These are phyloP conservation scores for Psix sp. DNA, from an alignment of 1,140 invertebrate genomes.

Conservation along the genomic window DNA sequence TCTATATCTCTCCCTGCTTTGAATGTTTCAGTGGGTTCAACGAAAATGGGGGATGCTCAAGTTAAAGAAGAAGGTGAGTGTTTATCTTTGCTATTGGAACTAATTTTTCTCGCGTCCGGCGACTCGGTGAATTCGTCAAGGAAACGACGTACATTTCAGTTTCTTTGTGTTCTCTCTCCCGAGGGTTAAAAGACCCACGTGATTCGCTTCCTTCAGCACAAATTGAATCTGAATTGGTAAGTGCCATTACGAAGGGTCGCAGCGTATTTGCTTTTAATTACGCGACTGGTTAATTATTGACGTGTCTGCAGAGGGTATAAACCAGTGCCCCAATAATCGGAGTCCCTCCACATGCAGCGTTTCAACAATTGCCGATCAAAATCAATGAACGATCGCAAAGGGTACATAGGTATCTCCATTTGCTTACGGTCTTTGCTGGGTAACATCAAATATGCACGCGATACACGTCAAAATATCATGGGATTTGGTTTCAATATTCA, in stretches of 20 bases:
- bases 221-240: slow-evolving; percentile 57
- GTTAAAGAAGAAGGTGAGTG: slow-evolving; percentile 78
- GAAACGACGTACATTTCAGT: slow-evolving; percentile 26
- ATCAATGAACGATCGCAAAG: slow-evolving; percentile 52
- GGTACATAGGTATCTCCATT: slow-evolving; percentile 38
- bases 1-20: slow-evolving; percentile 32
- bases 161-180: slow-evolving; percentile 18
- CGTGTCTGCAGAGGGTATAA: slow-evolving; percentile 52
- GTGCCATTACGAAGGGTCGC: slow-evolving; percentile 47
- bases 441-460: slow-evolving; percentile 73
- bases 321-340: slow-evolving; percentile 48
- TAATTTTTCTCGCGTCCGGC: slow-evolving; percentile 38
- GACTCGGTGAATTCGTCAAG: slow-evolving; percentile 30
- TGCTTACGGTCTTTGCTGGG: slow-evolving; percentile 57
- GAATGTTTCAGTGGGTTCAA: slow-evolving; percentile 69
- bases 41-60: slow-evolving; percentile 77
- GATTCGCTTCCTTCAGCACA: slow-evolving; percentile 27
- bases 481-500: slow-evolving; percentile 67
- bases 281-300: slow-evolving; percentile 72
- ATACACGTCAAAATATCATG: slow-evolving; percentile 55
- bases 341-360: slow-evolving; percentile 47
- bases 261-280: slow-evolving; percentile 74
- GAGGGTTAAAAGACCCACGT: slow-evolving; percentile 15
- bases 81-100: slow-evolving; percentile 36
- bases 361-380: slow-evolving; percentile 68